A percentile compares a stretch with the other conserved stretches of the same genome.
Evolutionary conservation across 2,113 vertebrate genomes (phyloP).

Genomic region (Grallaria varia): DNA sequence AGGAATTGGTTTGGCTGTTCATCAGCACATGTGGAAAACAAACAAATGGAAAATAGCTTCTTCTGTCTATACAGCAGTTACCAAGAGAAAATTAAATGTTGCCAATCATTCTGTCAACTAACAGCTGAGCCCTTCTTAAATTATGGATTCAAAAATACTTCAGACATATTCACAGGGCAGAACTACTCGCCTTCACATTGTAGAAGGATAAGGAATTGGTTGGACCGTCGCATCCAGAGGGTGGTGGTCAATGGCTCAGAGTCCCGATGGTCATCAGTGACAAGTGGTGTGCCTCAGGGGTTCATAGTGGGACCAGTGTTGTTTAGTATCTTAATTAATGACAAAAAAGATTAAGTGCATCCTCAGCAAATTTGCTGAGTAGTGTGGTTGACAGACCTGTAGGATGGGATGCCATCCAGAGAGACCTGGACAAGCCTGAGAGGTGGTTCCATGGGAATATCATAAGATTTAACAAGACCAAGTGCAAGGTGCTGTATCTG

Average conservation of each 20-base stretch:
- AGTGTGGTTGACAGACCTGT: neutral
- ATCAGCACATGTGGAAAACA: neutral
- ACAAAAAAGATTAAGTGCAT: neutral
- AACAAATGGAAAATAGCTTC: constrained; percentile 1
- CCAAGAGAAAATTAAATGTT: neutral
- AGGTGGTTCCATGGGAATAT: neutral
- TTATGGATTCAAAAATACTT: neutral
- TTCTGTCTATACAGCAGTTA: neutral
- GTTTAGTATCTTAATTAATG: neutral
- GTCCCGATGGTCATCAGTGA: neutral
- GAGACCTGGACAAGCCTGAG: neutral
- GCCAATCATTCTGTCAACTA: neutral
- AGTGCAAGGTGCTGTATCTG: neutral
- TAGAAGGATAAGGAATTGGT: neutral
- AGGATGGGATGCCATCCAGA: neutral
- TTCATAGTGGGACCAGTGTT: neutral
- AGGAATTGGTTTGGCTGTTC: constrained; percentile 4
- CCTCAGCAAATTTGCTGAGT: neutral
- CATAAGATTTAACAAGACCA: neutral
- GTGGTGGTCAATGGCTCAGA: neutral
- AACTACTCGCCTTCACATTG: neutral
- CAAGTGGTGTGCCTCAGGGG: neutral
- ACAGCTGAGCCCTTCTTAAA: neutral
- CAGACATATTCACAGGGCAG: neutral
- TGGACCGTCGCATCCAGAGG: neutral